Percentiles rank a stretch among this genome's conserved stretches.
phyloP scores from a whole-genome alignment of 2,113 vertebrate genomes.

The Paedocypris sp. region DNA sequence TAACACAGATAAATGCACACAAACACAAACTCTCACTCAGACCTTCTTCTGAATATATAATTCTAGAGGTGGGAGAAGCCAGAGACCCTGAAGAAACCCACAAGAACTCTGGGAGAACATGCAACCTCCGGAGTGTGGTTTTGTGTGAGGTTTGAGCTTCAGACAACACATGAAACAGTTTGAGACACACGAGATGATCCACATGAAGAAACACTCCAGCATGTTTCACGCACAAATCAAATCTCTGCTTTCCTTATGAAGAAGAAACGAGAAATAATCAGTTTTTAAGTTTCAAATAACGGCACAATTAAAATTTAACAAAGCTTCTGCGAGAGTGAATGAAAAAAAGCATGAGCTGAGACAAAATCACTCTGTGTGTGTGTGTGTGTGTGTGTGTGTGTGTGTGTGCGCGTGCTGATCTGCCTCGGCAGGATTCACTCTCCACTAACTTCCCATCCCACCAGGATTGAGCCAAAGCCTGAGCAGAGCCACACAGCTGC shows the following conservation, averaged over 20 bases:
- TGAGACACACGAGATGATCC: no score
- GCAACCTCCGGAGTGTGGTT: no score
- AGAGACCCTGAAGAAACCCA: no score
- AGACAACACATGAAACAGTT: no score
- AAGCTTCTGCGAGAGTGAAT: background rate
- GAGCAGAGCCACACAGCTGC: slow-evolving; percentile 8
- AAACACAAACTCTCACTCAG: background rate
- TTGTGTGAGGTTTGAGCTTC: no score
- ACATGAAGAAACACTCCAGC: no score
- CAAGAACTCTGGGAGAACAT: no score
- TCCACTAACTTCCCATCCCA: slow-evolving; percentile 32
- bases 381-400: background rate
- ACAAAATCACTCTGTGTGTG: background rate
- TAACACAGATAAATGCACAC: slow-evolving; percentile 1
- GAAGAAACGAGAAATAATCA: no score
- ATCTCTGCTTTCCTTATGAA: no score
- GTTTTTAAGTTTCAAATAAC: background rate
- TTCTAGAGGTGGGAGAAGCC: no score
- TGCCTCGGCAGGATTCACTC: slow-evolving; percentile 27
- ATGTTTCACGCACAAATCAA: no score
- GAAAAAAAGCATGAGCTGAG: background rate
- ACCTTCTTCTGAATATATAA: no score
- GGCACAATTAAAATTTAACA: background rate
- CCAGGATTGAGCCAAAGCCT: slow-evolving; percentile 9
- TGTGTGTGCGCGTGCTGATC: slow-evolving; percentile 20